Evolutionary conservation across 1,140 invertebrate genomes (phyloP).

Genomic region (Orius insidiosus): DNA sequence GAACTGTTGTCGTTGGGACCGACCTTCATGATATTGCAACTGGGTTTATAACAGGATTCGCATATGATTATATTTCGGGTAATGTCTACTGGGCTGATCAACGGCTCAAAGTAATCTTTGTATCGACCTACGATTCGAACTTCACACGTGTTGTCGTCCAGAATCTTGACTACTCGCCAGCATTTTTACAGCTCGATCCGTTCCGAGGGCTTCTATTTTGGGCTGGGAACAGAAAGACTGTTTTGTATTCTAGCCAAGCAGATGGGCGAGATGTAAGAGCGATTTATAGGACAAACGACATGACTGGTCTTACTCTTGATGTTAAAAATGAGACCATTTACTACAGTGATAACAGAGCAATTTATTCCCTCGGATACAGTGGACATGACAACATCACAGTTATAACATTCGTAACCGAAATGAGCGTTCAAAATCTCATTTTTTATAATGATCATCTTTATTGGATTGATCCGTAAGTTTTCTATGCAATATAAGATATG

Average conservation of each 20-base stretch:
- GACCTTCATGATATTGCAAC: slow-evolving; percentile 38
- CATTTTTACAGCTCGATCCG: slow-evolving; percentile 33
- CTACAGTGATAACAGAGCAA: too few relatives aligned
- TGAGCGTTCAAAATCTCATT: slow-evolving; percentile 21
- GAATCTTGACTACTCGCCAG: background rate
- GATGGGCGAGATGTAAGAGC: slow-evolving; percentile 12
- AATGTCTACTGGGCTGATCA: slow-evolving; percentile 47
- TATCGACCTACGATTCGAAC: background rate
- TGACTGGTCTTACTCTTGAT: slow-evolving; percentile 39
- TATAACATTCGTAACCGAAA: background rate
- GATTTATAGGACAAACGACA: slow-evolving; percentile 27
- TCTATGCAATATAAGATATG: too few relatives aligned
- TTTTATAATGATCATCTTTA: slow-evolving; percentile 32
- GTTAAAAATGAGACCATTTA: too few relatives aligned
- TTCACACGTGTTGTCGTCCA: slow-evolving; percentile 16
- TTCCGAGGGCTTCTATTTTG: slow-evolving; percentile 43
- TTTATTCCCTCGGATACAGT: too few relatives aligned
- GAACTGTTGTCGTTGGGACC: slow-evolving; percentile 38
- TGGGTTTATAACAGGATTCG: slow-evolving; percentile 31
- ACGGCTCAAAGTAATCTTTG: slow-evolving; percentile 32
- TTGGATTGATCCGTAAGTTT: slow-evolving; percentile 37
- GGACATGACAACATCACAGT: slow-evolving; percentile 7
- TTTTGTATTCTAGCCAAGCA: background rate
- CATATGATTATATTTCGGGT: slow-evolving; percentile 31
- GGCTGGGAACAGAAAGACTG: slow-evolving; percentile 30